Evolutionary conservation across 64 coral and sea anemone genomes (phyloP).

Genomic region (Montipora cactus): DNA sequence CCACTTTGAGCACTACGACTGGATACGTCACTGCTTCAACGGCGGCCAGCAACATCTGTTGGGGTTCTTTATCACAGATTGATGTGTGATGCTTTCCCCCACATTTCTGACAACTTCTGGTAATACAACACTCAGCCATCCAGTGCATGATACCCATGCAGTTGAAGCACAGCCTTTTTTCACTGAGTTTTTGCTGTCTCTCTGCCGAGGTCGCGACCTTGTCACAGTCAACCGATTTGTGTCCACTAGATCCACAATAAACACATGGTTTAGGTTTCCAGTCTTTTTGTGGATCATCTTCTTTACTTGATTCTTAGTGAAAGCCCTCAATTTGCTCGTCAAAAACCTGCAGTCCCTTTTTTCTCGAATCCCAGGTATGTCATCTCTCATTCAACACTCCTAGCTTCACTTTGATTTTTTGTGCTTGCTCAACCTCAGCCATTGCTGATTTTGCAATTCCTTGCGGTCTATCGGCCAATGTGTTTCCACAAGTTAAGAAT

Average conservation of each 20-base stretch:
- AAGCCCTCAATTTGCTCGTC: too few relatives aligned
- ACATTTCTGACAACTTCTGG: slow-evolving; percentile 31
- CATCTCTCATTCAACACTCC: too few relatives aligned
- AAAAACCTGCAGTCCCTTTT: too few relatives aligned
- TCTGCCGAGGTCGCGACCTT: slow-evolving; percentile 4
- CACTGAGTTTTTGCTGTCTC: slow-evolving; percentile 2
- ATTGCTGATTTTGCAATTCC: too few relatives aligned
- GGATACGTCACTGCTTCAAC: background rate
- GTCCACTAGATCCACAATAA: slow-evolving; percentile 46
- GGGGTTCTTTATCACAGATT: slow-evolving; percentile 35
- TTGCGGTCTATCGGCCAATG: too few relatives aligned
- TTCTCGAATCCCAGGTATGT: too few relatives aligned
- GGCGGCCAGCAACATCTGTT: slow-evolving; percentile 17
- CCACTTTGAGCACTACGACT: slow-evolving; percentile 15
- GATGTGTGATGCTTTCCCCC: slow-evolving; percentile 22
- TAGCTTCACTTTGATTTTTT: too few relatives aligned
- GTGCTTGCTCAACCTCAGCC: too few relatives aligned
- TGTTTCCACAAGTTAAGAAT: too few relatives aligned
- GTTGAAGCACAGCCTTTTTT: slow-evolving; percentile 59
- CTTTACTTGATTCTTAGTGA: too few relatives aligned
- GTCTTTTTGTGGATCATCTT: background rate
- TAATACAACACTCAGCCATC: background rate
- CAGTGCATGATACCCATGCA: slow-evolving; percentile 51
- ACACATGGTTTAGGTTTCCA: slow-evolving; percentile 34
- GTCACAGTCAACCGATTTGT: slow-evolving; percentile 52